Conservation (phyloP, 2,113 vertebrate genomes). For the Bolborhynchus lineola region DNA sequence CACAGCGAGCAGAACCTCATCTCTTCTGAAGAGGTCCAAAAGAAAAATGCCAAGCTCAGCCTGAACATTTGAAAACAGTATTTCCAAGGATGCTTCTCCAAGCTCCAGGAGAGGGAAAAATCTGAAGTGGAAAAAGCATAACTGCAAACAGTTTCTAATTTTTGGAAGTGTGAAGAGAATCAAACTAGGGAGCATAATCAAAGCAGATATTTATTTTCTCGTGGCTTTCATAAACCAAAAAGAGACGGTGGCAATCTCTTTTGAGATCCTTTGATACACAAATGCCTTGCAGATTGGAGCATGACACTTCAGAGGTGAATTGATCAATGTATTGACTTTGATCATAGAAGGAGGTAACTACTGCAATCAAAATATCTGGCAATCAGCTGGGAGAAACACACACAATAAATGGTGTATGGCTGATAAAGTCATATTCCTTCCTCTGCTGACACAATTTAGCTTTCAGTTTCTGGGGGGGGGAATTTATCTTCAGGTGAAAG, state of each 20-base stretch:
- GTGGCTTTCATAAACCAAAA: neutral
- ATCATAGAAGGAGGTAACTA: neutral
- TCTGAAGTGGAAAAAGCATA: neutral
- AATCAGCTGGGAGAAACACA: neutral
- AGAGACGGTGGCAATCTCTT: neutral
- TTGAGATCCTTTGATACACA: neutral
- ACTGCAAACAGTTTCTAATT: neutral
- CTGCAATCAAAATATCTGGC: neutral
- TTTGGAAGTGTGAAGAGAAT: neutral
- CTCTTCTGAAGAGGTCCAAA: neutral
- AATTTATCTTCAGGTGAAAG: conserved; percentile 1
- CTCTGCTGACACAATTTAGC: neutral
- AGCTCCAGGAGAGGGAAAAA: neutral
- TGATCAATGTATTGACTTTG: neutral
- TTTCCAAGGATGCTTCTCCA: neutral
- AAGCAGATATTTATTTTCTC: neutral
- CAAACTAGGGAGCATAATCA: neutral
- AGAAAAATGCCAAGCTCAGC: neutral
- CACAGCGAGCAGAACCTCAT: neutral
- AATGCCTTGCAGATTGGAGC: neutral
- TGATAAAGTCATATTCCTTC: neutral
- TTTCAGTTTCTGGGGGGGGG: neutral
- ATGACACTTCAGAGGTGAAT: neutral
- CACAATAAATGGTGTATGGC: neutral
- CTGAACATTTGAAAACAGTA: neutral